phyloP scores from a whole-genome alignment of 2,797 vertebrate genomes.

The Sebastiscus albofasciatus region DNA sequence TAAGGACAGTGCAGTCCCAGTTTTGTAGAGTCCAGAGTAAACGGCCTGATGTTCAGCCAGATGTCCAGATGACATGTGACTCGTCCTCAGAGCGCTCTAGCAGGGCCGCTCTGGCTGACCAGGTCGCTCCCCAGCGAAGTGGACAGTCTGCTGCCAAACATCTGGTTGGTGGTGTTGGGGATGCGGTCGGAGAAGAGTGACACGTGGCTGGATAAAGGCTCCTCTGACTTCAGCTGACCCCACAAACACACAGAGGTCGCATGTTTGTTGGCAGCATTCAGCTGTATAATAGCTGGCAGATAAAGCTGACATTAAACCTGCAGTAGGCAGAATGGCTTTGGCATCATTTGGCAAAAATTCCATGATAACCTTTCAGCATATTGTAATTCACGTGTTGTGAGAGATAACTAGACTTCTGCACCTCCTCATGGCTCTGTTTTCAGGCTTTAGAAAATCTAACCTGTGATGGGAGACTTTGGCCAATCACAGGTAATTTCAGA shows the following conservation, averaged over 20 bases:
- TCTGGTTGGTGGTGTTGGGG: slow-evolving; percentile 83
- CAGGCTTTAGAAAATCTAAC: too few relatives aligned
- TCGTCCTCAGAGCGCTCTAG: slow-evolving; percentile 33
- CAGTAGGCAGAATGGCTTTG: too few relatives aligned
- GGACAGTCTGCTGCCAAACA: slow-evolving; percentile 81
- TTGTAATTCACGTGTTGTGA: too few relatives aligned
- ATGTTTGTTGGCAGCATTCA: not conserved
- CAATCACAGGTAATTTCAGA: too few relatives aligned
- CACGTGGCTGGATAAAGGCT: slow-evolving; percentile 68
- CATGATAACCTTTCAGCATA: too few relatives aligned
- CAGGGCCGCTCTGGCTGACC: slow-evolving; percentile 60
- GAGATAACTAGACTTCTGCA: too few relatives aligned
- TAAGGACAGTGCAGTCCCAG: too few relatives aligned
- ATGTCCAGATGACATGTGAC: not conserved
- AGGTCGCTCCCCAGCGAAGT: slow-evolving; percentile 83
- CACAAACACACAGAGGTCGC: slow-evolving; percentile 43
- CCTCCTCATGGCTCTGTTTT: too few relatives aligned
- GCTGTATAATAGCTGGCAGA: not conserved
- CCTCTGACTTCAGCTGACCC: slow-evolving; percentile 79
- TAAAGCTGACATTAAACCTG: not conserved
- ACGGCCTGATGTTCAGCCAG: too few relatives aligned
- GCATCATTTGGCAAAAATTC: too few relatives aligned
- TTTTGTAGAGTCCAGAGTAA: not conserved
- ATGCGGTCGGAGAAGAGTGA: slow-evolving; percentile 80
- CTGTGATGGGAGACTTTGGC: too few relatives aligned